Base-by-base conservation (phyloP, 2,113 vertebrate genomes). In the Takifugu flavidus region DNA sequence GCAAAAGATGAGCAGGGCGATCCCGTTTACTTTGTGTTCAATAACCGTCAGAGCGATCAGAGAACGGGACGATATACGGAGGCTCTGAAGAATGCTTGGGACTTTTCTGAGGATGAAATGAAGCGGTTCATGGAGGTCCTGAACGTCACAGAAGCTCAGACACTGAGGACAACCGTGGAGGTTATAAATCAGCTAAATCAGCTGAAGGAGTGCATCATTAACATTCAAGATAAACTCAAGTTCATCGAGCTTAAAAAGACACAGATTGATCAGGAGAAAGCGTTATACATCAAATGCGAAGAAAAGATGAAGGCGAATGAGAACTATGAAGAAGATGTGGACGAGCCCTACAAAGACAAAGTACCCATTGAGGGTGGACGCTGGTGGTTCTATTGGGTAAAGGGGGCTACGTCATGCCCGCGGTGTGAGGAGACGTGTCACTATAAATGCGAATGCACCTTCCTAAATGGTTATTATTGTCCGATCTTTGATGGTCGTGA, bases 401-500 rank as follows among this genome's bases (percentile, higher is more conserved):
- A 13, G 20, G 49, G 43, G 56, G 70, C 53, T 8, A 42, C 57
- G n/a, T n/a, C 25, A 49, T 73, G 70, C 29, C 25, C 1, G 6
- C 12, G 25, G 5, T 73, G 70, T 27, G 1, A 73, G 4, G 70
- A 73, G 47, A 57, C 39, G 42, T 67, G 65, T 55, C 65, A 67
- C 57, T 8, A 44, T 29, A 31, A 55, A 14, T 13, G 26, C 8
- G n/a, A n/a, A n/a, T n/a, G n/a, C n/a, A n/a, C n/a, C n/a, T n/a
- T n/a, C n/a, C n/a, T n/a, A n/a, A n/a, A n/a, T n/a, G n/a, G n/a
- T n/a, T n/a, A n/a, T n/a, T n/a, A n/a, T n/a, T n/a, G n/a, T n/a
- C n/a, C n/a, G n/a, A n/a, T n/a, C n/a, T n/a, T n/a, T n/a, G n/a
- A 49, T 11, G 26, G n/a, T 25, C 1, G 2, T 0, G 47, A 29